phyloP scores from a whole-genome alignment of 2,797 vertebrate species.

The Acanthornis magna region DNA sequence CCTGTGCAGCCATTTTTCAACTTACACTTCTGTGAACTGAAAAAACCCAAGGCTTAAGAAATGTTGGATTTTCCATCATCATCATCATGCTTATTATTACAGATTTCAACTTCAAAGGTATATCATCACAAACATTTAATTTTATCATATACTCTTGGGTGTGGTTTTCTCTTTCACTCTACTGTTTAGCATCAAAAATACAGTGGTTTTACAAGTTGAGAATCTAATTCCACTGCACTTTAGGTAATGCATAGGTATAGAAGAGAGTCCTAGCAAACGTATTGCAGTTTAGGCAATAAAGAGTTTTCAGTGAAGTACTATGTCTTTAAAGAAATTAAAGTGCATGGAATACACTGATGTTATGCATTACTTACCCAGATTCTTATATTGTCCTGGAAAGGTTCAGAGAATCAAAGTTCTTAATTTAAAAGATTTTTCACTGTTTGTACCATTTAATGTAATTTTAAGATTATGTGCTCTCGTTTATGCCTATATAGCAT shows the following conservation, averaged over 20 bases:
- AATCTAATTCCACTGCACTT: not conserved
- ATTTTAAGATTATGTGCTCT: not conserved
- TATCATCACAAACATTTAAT: not conserved
- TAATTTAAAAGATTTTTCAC: not conserved
- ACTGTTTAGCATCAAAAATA: not conserved
- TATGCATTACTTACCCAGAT: not conserved
- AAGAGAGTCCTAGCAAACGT: not conserved
- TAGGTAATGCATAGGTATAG: not conserved
- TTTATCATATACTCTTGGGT: not conserved
- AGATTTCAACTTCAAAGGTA: not conserved
- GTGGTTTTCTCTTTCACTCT: not conserved
- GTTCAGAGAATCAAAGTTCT: not conserved
- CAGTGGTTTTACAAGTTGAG: not conserved
- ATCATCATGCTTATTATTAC: not conserved
- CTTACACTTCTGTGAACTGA: not conserved
- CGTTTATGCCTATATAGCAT: not conserved
- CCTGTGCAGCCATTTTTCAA: not conserved
- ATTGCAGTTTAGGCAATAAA: not conserved
- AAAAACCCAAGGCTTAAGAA: not conserved
- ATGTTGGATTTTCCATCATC: not conserved
- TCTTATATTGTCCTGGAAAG: not conserved
- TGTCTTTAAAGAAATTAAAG: not conserved
- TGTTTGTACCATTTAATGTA: not conserved
- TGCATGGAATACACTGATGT: not conserved
- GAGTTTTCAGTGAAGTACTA: not conserved